These are phyloP conservation scores for Lagocephalus sceleratus DNA, from an alignment of 2,797 vertebrate genomes.

Conservation along the genomic window DNA sequence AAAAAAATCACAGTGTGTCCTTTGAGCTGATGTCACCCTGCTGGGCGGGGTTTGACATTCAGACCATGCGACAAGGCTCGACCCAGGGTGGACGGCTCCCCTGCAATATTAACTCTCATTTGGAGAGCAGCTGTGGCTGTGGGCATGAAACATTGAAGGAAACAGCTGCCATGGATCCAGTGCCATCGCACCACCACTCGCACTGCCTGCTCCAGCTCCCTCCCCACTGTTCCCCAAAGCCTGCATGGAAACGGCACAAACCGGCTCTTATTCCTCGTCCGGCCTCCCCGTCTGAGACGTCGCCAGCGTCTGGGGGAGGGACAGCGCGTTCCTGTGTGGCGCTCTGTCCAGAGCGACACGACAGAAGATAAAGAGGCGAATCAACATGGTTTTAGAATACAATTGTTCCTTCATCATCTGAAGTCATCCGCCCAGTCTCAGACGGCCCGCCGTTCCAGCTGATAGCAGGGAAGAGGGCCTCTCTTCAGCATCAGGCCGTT, in stretches of 20 bases:
- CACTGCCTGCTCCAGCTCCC: constrained; percentile 78
- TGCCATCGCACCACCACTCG: constrained; percentile 81
- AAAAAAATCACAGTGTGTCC: constrained; percentile 46
- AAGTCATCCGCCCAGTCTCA: too few species aligned
- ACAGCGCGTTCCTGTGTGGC: constrained; percentile 30
- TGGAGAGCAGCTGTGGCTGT: constrained; percentile 96
- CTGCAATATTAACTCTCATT: constrained; percentile 98
- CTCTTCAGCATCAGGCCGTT: too few species aligned
- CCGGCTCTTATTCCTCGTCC: constrained; percentile 38
- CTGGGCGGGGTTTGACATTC: constrained; percentile 85
- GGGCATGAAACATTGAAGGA: constrained; percentile 99
- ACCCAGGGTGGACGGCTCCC: constrained; percentile 73
- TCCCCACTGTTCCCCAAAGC: constrained; percentile 56
- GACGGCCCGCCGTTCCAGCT: too few species aligned
- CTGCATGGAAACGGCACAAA: constrained; percentile 36
- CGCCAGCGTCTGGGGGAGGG: constrained; percentile 50
- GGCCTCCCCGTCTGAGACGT: constrained; percentile 46
- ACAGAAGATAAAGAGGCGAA: background rate
- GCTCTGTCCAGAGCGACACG: constrained; percentile 18
- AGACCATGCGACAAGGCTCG: constrained; percentile 88
- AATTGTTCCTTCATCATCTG: too few species aligned
- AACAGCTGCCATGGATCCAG: constrained; percentile 97
- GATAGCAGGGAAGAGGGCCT: too few species aligned
- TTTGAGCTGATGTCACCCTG: constrained; percentile 77
- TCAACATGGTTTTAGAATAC: too few species aligned